Percentiles rank a stretch among this genome's conserved stretches.
These are phyloP conservation scores for Deilephila porcellus DNA, from an alignment of 2,888 invertebrate genomes.

Conservation along the genomic window DNA sequence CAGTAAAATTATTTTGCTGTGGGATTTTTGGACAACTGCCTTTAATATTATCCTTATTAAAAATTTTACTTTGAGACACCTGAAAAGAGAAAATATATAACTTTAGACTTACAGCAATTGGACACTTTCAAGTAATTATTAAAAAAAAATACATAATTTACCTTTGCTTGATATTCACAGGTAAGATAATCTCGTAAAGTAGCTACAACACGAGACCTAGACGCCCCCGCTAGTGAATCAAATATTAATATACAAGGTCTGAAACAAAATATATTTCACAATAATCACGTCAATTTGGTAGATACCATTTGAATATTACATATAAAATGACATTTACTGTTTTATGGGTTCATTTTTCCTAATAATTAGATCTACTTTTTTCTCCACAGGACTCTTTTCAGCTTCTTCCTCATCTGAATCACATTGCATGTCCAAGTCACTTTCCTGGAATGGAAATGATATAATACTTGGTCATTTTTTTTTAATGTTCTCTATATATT, in stretches of 20 bases:
- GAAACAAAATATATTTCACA: conserved; percentile 60
- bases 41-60: conserved; percentile 93
- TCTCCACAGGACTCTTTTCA: conserved; percentile 66
- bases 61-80: conserved; percentile 87
- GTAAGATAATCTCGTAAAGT: conserved; percentile 96
- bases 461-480: not conserved
- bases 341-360: conserved; percentile 84
- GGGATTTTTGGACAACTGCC: conserved; percentile 96
- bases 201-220: conserved; percentile 93
- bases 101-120: not conserved
- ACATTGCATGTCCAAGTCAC: conserved; percentile 82
- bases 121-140: not conserved
- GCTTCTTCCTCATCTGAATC: conserved; percentile 78
- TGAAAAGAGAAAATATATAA: conserved; percentile 51
- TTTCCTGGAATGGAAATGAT: conserved; percentile 62
- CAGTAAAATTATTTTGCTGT: conserved; percentile 98
- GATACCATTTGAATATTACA: conserved; percentile 34
- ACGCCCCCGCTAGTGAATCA: conserved; percentile 95
- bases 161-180: conserved; percentile 92
- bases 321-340: conserved; percentile 81
- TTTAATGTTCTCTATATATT: not conserved
- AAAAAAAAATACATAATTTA: conserved; percentile 61
- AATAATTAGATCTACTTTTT: conserved; percentile 63
- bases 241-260: conserved; percentile 97
- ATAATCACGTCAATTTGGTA: conserved; percentile 1